phyloP scores from a whole-genome alignment of 2,888 invertebrate species.

The Auanema freiburgensis region DNA sequence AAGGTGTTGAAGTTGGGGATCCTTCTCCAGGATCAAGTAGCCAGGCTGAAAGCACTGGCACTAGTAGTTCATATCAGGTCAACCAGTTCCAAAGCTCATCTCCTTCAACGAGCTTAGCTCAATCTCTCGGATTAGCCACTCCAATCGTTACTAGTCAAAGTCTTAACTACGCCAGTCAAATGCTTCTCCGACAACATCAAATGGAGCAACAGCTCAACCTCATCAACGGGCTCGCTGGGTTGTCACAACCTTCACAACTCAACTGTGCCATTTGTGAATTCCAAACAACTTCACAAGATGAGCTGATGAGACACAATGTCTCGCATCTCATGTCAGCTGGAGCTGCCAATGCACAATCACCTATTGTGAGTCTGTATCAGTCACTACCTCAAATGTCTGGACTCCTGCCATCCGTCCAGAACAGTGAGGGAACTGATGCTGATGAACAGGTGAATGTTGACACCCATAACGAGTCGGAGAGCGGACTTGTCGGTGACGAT shows the following conservation, averaged over 20 bases:
- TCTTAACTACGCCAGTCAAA: constrained; percentile 39
- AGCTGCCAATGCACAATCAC: constrained; percentile 6
- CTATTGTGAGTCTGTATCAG: constrained; percentile 18
- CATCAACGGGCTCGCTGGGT: constrained; percentile 12
- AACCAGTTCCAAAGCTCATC: constrained; percentile 9
- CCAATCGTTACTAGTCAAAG: constrained; percentile 35
- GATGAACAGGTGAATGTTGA: constrained; percentile 26
- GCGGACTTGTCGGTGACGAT: constrained; percentile 26
- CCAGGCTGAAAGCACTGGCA: constrained; percentile 1
- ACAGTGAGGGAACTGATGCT: constrained; percentile 8
- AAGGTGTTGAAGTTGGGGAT: constrained; percentile 81
- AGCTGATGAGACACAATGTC: constrained; percentile 53
- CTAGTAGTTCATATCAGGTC: constrained; percentile 7
- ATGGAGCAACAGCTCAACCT: constrained; percentile 20
- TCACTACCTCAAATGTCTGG: constrained; percentile 25
- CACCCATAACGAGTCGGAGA: constrained; percentile 16
- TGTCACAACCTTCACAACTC: constrained; percentile 14
- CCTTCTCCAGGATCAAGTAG: not conserved
- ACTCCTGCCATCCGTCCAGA: constrained; percentile 16
- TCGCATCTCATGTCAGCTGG: constrained; percentile 34
- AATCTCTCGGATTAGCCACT: constrained; percentile 27
- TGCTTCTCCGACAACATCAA: constrained; percentile 41
- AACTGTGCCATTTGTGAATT: constrained; percentile 46
- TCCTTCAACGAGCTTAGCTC: constrained; percentile 25
- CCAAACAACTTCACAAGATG: constrained; percentile 36